These are phyloP conservation scores for Lamellibrachia luymesi DNA, from an alignment of 1,140 invertebrate species.

Conservation along the genomic window DNA sequence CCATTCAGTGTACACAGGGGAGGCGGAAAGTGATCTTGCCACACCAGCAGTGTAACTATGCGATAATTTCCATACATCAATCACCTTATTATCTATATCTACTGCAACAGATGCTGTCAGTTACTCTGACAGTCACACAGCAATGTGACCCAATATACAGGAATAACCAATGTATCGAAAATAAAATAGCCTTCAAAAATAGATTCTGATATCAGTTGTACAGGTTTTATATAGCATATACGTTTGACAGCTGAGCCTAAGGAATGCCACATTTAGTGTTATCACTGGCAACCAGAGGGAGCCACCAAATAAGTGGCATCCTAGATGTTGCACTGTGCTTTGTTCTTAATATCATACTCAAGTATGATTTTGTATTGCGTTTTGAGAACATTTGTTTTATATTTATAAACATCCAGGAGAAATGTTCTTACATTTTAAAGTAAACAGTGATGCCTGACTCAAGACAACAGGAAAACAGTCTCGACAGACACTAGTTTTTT, in stretches of 20 bases:
- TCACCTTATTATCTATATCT: not conserved
- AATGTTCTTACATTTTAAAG: not conserved
- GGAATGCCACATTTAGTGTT: not conserved
- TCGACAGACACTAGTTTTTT: not conserved
- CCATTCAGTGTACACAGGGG: not conserved
- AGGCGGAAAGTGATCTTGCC: not conserved
- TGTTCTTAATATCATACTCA: not conserved
- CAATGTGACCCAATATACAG: not conserved
- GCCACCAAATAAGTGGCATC: not conserved
- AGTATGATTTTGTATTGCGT: not conserved
- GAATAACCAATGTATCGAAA: not conserved
- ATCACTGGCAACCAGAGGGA: not conserved
- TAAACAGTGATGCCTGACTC: not conserved
- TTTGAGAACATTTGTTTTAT: not conserved
- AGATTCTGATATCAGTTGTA: not conserved
- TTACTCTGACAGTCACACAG: not conserved
- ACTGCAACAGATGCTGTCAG: not conserved
- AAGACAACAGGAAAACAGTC: not conserved
- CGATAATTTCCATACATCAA: not conserved
- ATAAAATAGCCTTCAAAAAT: not conserved
- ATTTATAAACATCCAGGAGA: not conserved
- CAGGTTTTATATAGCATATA: not conserved
- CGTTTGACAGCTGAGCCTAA: not conserved
- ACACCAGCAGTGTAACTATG: not conserved
- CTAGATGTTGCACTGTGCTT: not conserved